phyloP scores from a whole-genome alignment of 2,113 vertebrate species.

The Regulus satrapa region DNA sequence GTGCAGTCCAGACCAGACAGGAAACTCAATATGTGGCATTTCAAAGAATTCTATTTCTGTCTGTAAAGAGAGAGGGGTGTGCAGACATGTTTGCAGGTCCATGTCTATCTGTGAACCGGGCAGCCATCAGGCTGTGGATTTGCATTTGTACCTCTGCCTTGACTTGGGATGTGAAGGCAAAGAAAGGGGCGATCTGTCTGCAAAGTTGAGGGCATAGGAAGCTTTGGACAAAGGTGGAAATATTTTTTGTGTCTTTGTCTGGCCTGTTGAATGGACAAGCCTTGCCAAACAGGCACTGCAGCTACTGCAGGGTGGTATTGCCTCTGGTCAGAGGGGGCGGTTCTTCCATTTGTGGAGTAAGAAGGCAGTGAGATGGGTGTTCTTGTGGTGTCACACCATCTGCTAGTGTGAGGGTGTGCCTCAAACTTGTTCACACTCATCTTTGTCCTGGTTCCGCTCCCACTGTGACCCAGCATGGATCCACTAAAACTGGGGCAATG shows the following conservation, averaged over 20 bases:
- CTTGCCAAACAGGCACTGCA: neutral
- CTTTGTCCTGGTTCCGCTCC: neutral
- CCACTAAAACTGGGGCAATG: neutral
- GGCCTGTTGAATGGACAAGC: neutral
- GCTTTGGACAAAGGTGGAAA: neutral
- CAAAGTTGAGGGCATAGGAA: neutral
- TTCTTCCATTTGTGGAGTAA: neutral
- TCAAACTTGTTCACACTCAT: neutral
- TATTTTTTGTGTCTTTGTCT: neutral
- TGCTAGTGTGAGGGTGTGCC: neutral
- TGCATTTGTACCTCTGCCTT: neutral
- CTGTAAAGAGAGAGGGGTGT: neutral
- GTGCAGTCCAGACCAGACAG: neutral
- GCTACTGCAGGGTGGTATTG: accelerated
- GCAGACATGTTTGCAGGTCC: accelerated
- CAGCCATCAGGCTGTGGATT: neutral
- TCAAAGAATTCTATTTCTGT: neutral
- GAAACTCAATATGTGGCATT: neutral
- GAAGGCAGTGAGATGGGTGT: neutral
- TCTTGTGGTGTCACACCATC: neutral
- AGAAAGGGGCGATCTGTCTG: neutral
- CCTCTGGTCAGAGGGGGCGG: neutral
- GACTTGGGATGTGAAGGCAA: neutral
- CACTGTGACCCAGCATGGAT: neutral
- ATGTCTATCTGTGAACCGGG: accelerated